Base-by-base conservation (phyloP, 2,797 vertebrate species). In the Helostoma temminkii region DNA sequence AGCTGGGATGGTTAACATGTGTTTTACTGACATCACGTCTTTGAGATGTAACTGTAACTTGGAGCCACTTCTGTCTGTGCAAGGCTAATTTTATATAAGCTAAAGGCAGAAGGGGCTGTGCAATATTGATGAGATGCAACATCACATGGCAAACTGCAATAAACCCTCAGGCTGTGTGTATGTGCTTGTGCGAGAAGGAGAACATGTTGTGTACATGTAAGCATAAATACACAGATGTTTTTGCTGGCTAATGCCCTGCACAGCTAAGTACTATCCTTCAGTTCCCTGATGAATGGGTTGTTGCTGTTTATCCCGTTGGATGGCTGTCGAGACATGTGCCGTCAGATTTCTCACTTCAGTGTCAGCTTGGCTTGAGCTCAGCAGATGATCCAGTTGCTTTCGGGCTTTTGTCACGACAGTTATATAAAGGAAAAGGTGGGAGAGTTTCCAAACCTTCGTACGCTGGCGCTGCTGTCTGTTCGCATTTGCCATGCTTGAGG, bases 301-400 rank as follows among this genome's bases (percentile, higher is more conserved):
- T 53, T 28, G 46, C 15, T 46, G 55, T 72, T 72, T 49, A 41
- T 67, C 41, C 26, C 2, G 0, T 66, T 1, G 9, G 21, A 18
- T 32, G 21, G 2, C 45, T 7, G 24, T 24, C 3, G 5, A 26
- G 43, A 53, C 64, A 21, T 1, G 24, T n/a, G 16, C 47, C 55
- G 66, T 84, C 34, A 81, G 46, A 83, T 87, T 81, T 86, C 61
- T 86, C 81, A 62, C 70, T 34, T 49, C 39, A 1, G 57, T 58
- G 74, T 78, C 66, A 75, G 41, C 42, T 74, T 70, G 66, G 49
- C 63, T 63, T 15, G 6, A 57, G 37, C 14, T 42, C 25, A 11
- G 60, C 48, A n/a, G 12, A 36, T 43, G 25, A 74, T 60, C 37
- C 21, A 57, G 4, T 75, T 28, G 68, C 66, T 82, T 16, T 39